A percentile compares a stretch with the other conserved stretches of the same genome.
These are phyloP conservation scores for Andrena dorsata DNA, from an alignment of 2,888 invertebrate genomes.

Conservation along the genomic window DNA sequence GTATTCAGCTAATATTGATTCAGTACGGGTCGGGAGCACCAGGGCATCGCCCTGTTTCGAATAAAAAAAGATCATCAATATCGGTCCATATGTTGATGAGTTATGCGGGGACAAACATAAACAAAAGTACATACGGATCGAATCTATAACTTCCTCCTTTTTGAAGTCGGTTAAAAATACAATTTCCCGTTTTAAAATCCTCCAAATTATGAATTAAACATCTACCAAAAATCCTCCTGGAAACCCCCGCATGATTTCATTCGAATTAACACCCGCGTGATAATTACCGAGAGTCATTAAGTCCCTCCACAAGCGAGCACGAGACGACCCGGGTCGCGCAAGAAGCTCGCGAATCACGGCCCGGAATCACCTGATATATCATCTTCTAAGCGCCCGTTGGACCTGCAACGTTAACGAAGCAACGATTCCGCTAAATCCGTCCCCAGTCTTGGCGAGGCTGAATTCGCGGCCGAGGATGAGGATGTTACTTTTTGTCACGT, in stretches of 20 bases:
- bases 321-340: not conserved
- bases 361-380: conserved; percentile 1
- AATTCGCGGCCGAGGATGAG: conserved; percentile 58
- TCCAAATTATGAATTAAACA: not conserved
- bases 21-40: too few species aligned
- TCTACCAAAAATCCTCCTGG: not conserved
- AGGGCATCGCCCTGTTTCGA: too few species aligned
- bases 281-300: not conserved
- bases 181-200: too few species aligned
- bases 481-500: conserved; percentile 67
- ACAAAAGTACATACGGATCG: too few species aligned
- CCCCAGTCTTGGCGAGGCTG: conserved; percentile 3
- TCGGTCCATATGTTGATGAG: too few species aligned
- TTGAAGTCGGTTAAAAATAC: too few species aligned
- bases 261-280: not conserved
- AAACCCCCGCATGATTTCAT: not conserved
- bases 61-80: too few species aligned
- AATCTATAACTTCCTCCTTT: too few species aligned
- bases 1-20: too few species aligned
- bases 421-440: conserved; percentile 9
- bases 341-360: not conserved
- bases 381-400: not conserved
- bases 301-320: not conserved
- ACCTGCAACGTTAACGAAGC: not conserved
- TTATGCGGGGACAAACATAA: too few species aligned